Evolutionary conservation across 1,140 invertebrate species (phyloP).

Genomic region (Drosophila hydei): DNA sequence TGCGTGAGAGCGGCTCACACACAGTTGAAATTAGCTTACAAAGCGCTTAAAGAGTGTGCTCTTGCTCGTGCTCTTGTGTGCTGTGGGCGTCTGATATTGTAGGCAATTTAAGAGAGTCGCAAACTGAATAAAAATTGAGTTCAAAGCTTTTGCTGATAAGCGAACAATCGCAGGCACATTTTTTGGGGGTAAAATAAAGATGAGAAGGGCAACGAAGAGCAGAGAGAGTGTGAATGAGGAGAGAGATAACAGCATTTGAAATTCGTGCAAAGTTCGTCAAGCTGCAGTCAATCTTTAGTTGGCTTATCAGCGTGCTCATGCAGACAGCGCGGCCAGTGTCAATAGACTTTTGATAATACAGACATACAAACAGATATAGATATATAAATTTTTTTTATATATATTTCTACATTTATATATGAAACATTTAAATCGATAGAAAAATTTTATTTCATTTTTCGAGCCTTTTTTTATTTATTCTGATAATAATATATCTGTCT

Average conservation of each 20-base stretch:
- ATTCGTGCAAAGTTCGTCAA: constrained; percentile 56
- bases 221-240: too few relatives aligned
- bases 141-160: constrained; percentile 7
- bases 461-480: constrained; percentile 42
- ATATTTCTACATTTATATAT: constrained; percentile 16
- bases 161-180: too few relatives aligned
- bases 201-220: too few relatives aligned
- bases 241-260: constrained; percentile 19
- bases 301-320: constrained; percentile 52
- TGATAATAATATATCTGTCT: constrained; percentile 33
- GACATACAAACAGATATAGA: constrained; percentile 3
- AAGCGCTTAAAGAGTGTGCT: constrained; percentile 7
- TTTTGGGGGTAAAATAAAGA: neutral
- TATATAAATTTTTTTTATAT: constrained; percentile 5
- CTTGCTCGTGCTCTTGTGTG: constrained; percentile 5
- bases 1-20: constrained; percentile 25
- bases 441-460: constrained; percentile 20
- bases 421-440: neutral
- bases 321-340: constrained; percentile 66
- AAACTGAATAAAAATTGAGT: constrained; percentile 2
- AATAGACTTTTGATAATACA: constrained; percentile 70
- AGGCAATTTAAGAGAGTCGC: constrained; percentile 16
- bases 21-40: constrained; percentile 40
- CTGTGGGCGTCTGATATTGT: constrained; percentile 6
- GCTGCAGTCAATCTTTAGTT: constrained; percentile 50